Evolutionary conservation across 2,888 invertebrate species (phyloP), one percentile per base, ranked within the genome.

Genomic region (Suillia variegata): DNA sequence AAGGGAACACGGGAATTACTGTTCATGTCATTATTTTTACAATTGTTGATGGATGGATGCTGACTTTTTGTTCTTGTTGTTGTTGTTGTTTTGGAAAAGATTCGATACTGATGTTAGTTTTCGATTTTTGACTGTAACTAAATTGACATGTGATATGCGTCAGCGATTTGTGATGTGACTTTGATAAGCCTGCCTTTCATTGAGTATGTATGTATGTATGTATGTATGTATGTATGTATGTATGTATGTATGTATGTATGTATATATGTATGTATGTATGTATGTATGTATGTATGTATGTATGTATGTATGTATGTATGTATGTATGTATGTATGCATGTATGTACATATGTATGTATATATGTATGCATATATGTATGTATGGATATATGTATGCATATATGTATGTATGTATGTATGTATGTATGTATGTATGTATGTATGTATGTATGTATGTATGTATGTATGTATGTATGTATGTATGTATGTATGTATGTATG

Each of bases 301-400:
- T 52, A 52, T 52, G 26, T 52, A 52, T 52, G 26, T 52, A 52
- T 52, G 26, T 52, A 52, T 52, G 26, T 52, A 52, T 52, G 26
- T 52, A 52, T 52, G 26, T 52, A 52, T 52, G 26, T 52, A 52
- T 52, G 26, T 52, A 52, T 52, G 26, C 26, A 52, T 52, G 26
- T 52, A 52, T 52, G 26, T 52, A 52, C 26, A 52, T 52, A 52
- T 52, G 26, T 52, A 52, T 33, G 26, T 52, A 52, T 52, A 52
- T 52, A 52, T 52, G 26, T 52, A 52, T 52, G 26, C 26, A 52
- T 52, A 52, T 52, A 52, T 52, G 26, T 52, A 52, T 52, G 26
- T 24, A 26, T 10, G 18, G 4, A 33, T 52, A 21, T 24, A 52
- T 52, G 5, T 24, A 52, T 24, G n/a, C 26, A 24, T 24, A 21